These are phyloP conservation scores for Ormia ochracea DNA, from an alignment of 2,888 invertebrate species.

Conservation along the genomic window DNA sequence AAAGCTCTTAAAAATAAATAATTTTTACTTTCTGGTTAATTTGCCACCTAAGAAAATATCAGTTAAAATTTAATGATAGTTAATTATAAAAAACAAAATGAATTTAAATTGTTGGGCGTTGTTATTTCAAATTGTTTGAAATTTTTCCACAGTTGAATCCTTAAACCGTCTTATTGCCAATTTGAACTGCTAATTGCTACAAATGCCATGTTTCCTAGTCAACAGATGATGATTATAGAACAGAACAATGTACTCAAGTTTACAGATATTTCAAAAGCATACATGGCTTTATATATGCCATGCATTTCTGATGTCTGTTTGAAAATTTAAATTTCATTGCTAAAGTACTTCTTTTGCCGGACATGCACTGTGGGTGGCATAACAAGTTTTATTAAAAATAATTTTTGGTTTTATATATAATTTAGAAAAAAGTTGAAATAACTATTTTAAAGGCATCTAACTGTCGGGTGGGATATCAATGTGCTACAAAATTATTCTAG, in stretches of 20 bases:
- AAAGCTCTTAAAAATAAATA: background rate
- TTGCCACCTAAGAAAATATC: background rate
- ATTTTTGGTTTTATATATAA: too few relatives aligned
- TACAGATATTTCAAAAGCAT: background rate
- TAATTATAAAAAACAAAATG: background rate
- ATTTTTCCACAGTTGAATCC: background rate
- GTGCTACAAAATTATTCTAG: too few relatives aligned
- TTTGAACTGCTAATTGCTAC: constrained; percentile 28
- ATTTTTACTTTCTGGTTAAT: constrained; percentile 12
- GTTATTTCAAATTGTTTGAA: background rate
- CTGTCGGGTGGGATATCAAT: too few relatives aligned
- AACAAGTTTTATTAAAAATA: too few relatives aligned
- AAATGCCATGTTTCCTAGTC: background rate
- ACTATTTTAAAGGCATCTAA: too few relatives aligned
- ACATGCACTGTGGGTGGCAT: too few relatives aligned
- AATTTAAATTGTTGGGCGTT: background rate
- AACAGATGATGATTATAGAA: constrained; percentile 6
- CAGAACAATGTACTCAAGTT: background rate
- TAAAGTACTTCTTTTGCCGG: background rate
- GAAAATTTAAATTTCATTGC: too few relatives aligned
- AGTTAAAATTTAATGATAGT: too few relatives aligned
- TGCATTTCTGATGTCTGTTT: background rate
- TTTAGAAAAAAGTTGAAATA: too few relatives aligned
- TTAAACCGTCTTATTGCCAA: constrained; percentile 21
- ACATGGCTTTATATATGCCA: background rate